phyloP scores from a whole-genome alignment of 1,140 invertebrate genomes.

The Melitaea cinxia region DNA sequence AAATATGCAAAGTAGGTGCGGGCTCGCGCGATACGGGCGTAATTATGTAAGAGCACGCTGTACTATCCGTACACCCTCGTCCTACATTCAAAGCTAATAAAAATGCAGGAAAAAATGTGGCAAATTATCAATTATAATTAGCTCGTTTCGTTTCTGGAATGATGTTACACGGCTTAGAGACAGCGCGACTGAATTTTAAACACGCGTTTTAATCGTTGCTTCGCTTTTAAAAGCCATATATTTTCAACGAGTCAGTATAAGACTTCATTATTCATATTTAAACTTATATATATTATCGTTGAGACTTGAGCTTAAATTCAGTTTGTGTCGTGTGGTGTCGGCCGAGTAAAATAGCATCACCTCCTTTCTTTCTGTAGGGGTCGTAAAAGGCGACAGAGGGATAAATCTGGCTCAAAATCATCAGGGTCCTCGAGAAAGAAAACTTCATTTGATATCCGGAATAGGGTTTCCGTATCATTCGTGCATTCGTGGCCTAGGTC shows the following conservation, averaged over 20 bases:
- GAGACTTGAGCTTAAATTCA: slow-evolving; percentile 16
- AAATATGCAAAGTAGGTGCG: slow-evolving; percentile 79
- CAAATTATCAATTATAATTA: slow-evolving; percentile 78
- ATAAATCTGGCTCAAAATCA: too few species aligned
- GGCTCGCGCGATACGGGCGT: slow-evolving; percentile 71
- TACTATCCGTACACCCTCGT: slow-evolving; percentile 58
- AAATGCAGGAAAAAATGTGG: slow-evolving; percentile 71
- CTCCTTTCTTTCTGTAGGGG: too few species aligned
- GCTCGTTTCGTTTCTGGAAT: slow-evolving; percentile 35
- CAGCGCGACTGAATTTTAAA: slow-evolving; percentile 11
- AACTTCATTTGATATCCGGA: too few species aligned
- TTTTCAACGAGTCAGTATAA: slow-evolving; percentile 12
- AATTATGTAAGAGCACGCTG: slow-evolving; percentile 77
- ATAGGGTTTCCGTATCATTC: too few species aligned
- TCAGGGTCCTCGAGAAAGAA: too few species aligned
- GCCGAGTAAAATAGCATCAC: too few species aligned
- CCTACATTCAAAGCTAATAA: slow-evolving; percentile 75
- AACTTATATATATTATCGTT: slow-evolving; percentile 26
- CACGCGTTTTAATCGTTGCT: slow-evolving; percentile 14
- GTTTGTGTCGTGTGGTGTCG: too few species aligned
- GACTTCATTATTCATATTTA: slow-evolving; percentile 29
- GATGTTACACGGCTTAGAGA: slow-evolving; percentile 14
- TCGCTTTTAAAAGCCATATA: slow-evolving; percentile 11
- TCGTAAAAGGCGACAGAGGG: too few species aligned
- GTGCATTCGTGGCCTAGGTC: too few species aligned